Percentiles rank a stretch among this genome's conserved stretches.
phyloP scores from a whole-genome alignment of 2,113 vertebrate genomes.

The Calidris pugnax region DNA sequence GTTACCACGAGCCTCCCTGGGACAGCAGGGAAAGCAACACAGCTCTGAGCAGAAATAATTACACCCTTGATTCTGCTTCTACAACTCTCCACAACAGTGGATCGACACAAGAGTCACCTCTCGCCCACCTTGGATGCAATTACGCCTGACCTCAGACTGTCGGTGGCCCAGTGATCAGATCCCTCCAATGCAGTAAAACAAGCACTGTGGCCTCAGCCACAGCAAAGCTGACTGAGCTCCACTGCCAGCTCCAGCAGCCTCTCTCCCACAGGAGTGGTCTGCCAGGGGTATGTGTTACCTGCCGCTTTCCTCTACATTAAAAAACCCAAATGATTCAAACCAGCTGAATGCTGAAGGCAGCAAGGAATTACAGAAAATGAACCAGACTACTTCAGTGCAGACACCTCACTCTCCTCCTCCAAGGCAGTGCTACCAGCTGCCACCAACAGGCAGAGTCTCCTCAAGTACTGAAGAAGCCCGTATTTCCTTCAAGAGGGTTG shows the following conservation, averaged over 20 bases:
- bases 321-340: not conserved
- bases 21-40: not conserved
- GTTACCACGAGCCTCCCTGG: not conserved
- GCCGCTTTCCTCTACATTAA: not conserved
- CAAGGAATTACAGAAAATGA: not conserved
- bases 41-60: not conserved
- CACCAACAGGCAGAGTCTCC: not conserved
- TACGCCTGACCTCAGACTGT: not conserved
- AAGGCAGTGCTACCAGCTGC: not conserved
- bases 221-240: not conserved
- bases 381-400: not conserved
- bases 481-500: not conserved
- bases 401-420: not conserved
- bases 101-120: not conserved
- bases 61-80: not conserved
- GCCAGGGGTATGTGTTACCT: not conserved
- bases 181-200: not conserved
- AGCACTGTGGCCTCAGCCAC: not conserved
- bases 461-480: not conserved
- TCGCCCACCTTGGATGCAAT: not conserved
- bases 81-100: not conserved
- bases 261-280: not conserved
- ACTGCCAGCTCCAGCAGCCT: not conserved
- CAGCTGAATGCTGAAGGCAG: not conserved
- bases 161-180: accelerated